Conservation (phyloP, 2,797 vertebrate genomes). For the Sebastes hubbsi region DNA sequence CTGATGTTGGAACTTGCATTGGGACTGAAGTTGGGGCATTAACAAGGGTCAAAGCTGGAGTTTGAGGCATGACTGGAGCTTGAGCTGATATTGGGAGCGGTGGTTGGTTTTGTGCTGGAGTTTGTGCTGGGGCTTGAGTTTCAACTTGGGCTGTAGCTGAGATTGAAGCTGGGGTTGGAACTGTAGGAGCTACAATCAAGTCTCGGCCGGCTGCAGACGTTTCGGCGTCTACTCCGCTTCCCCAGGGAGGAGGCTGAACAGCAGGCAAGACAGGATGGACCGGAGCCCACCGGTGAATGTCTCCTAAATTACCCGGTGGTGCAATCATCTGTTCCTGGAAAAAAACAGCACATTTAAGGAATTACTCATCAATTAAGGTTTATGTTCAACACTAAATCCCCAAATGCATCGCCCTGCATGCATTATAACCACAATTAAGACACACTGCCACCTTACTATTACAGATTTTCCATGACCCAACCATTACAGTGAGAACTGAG, state of each 20-base stretch:
- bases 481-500: slow-evolving; percentile 64
- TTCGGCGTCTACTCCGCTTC: slow-evolving; percentile 59
- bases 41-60: slow-evolving; percentile 5
- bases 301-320: slow-evolving; percentile 53
- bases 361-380: not conserved
- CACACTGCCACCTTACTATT: slow-evolving; percentile 35
- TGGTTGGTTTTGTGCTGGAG: slow-evolving; percentile 49
- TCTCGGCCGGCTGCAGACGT: slow-evolving; percentile 31
- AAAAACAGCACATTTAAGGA: slow-evolving; percentile 17
- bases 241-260: slow-evolving; percentile 62
- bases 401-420: slow-evolving; percentile 48
- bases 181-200: slow-evolving; percentile 20
- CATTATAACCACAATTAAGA: slow-evolving; percentile 31
- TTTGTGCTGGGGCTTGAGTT: slow-evolving; percentile 50
- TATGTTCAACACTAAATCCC: slow-evolving; percentile 9
- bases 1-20: slow-evolving; percentile 20
- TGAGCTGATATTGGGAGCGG: slow-evolving; percentile 39
- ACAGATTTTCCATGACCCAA: slow-evolving; percentile 51
- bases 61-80: slow-evolving; percentile 35
- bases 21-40: slow-evolving; percentile 23
- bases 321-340: slow-evolving; percentile 49
- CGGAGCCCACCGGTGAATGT: slow-evolving; percentile 49
- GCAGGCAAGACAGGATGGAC: slow-evolving; percentile 50
- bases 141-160: slow-evolving; percentile 38
- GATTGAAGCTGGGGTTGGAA: slow-evolving; percentile 21